Evolutionary conservation across 2,888 invertebrate genomes (phyloP).

Genomic region (Clusia tigrina): DNA sequence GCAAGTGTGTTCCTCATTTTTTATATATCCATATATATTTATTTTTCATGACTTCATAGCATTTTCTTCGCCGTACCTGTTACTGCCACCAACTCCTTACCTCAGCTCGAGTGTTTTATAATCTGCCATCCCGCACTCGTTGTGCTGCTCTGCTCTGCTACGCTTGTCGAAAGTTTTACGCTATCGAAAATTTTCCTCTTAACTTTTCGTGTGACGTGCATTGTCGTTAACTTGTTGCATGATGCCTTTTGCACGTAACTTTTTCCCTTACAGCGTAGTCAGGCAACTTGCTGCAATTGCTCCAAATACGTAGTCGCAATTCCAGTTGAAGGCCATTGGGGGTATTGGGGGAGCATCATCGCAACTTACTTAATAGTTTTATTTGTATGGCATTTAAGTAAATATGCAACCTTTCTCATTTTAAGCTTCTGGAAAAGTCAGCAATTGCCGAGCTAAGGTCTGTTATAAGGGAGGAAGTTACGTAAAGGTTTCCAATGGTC

Average conservation of each 20-base stretch:
- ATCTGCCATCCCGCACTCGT: background rate
- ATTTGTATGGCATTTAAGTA: no score
- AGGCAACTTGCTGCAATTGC: background rate
- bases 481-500: no score
- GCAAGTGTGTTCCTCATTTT: slow-evolving; percentile 15
- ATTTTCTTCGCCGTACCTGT: background rate
- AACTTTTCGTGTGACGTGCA: background rate
- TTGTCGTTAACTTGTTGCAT: background rate
- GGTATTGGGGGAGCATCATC: background rate
- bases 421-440: no score
- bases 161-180: background rate
- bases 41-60: background rate
- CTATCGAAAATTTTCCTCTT: background rate
- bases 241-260: background rate
- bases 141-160: background rate
- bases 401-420: background rate
- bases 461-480: no score
- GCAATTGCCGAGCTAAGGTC: no score
- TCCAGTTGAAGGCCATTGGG: background rate
- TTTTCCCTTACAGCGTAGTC: background rate
- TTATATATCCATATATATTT: background rate
- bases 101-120: background rate
- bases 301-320: no score
- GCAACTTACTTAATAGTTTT: background rate
- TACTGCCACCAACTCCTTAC: background rate